A percentile compares a stretch with the other conserved stretches of the same genome.
These are phyloP conservation scores for Brachyrhaphis roseni DNA, from an alignment of 2,797 vertebrate genomes.

Conservation along the genomic window DNA sequence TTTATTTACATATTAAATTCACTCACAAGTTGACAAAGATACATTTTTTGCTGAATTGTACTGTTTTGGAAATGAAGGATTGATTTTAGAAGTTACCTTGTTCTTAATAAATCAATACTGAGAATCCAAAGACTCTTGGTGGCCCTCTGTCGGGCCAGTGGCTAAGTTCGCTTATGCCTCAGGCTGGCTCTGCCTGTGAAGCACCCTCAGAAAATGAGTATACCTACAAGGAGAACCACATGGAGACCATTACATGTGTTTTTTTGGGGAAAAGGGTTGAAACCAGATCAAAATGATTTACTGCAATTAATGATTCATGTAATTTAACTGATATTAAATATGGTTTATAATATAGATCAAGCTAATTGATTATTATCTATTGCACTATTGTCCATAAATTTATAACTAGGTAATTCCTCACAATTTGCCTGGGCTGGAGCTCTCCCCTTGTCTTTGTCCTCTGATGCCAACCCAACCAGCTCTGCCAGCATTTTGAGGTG, in stretches of 20 bases:
- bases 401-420: neutral
- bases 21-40: neutral
- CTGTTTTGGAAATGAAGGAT: neutral
- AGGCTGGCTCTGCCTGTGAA: neutral
- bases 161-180: neutral
- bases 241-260: neutral
- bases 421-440: constrained; percentile 41
- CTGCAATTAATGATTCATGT: neutral
- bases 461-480: constrained; percentile 28
- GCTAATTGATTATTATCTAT: neutral
- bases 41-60: neutral
- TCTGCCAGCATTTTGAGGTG: constrained; percentile 55
- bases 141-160: neutral
- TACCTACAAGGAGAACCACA: neutral
- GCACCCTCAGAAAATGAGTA: neutral
- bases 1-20: neutral
- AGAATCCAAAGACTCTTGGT: neutral
- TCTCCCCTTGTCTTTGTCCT: constrained; percentile 59
- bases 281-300: neutral
- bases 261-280: neutral
- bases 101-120: neutral
- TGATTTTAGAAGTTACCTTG: neutral
- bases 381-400: neutral
- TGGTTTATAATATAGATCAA: neutral
- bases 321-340: neutral